A percentile compares a stretch with the other conserved stretches of the same genome.
Conservation (phyloP, 2,797 vertebrate species). For the Cirrhinus molitorella region DNA sequence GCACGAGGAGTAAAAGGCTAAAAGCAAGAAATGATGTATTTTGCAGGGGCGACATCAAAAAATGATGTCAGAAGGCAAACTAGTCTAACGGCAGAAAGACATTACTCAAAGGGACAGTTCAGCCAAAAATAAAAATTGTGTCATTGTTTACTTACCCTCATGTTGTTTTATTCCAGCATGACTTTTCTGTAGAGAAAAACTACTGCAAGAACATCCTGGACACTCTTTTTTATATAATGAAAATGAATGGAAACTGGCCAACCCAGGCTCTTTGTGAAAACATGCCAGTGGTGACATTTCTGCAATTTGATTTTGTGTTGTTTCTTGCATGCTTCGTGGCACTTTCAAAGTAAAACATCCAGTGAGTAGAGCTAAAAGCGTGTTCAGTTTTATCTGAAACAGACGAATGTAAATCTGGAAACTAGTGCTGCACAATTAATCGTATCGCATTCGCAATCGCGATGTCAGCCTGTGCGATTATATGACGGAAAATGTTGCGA, state of each 20-base stretch:
- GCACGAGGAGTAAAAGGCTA: slow-evolving; percentile 14
- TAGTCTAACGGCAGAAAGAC: neutral
- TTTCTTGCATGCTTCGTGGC: neutral
- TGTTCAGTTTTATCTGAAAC: neutral
- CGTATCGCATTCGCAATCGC: no score
- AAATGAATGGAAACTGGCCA: no score
- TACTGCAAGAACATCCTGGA: neutral
- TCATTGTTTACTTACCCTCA: neutral
- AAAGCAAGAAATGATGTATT: slow-evolving; percentile 18
- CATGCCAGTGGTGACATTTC: neutral
- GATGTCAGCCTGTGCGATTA: no score
- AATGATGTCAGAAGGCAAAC: slow-evolving; percentile 6
- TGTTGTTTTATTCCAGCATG: neutral
- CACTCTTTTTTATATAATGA: neutral
- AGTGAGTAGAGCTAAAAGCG: neutral
- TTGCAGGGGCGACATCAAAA: neutral
- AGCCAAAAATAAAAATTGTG: neutral
- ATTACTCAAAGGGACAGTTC: slow-evolving; percentile 9
- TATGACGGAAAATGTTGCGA: no score
- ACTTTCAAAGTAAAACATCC: neutral
- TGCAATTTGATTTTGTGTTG: neutral
- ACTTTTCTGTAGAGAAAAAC: neutral
- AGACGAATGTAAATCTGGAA: neutral
- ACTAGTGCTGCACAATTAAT: no score
- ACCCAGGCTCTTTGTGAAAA: neutral